Percentiles rank a stretch among this genome's conserved stretches.
Conservation (phyloP, 1,140 invertebrate genomes). For the Hyles euphorbiae region DNA sequence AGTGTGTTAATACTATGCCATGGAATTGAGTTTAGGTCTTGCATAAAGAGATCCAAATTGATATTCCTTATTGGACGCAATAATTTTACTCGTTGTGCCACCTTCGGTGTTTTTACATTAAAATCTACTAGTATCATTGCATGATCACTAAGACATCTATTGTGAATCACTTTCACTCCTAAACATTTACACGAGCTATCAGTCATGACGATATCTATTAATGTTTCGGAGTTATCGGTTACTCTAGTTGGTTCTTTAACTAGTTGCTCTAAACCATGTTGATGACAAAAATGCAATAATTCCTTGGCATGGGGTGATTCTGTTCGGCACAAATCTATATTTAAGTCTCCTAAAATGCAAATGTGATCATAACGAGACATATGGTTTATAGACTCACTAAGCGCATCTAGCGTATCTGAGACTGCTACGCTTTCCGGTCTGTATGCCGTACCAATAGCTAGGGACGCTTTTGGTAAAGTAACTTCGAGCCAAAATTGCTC, state of each 20-base stretch:
- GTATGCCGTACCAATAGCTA: conserved; percentile 22
- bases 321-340: conserved; percentile 14
- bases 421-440: conserved; percentile 16
- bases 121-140: conserved; percentile 11
- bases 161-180: conserved; percentile 5
- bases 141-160: conserved; percentile 13
- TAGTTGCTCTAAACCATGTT: conserved; percentile 12
- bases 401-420: conserved; percentile 5
- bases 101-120: conserved; percentile 9
- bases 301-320: not conserved
- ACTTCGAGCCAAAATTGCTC: conserved; percentile 28
- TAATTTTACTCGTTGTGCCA: not conserved
- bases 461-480: not conserved
- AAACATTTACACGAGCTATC: conserved; percentile 1
- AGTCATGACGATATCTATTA: conserved; percentile 8
- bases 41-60: conserved; percentile 4
- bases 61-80: conserved; percentile 1
- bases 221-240: not conserved
- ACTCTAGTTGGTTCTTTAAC: conserved; percentile 15
- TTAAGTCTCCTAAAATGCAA: conserved; percentile 21
- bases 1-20: not conserved
- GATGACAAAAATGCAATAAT: conserved; percentile 7
- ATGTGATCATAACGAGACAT: conserved; percentile 13
- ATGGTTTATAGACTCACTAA: conserved; percentile 15
- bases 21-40: conserved; percentile 6